A percentile compares a stretch with the other conserved stretches of the same genome.
Evolutionary conservation across 2,888 invertebrate species (phyloP).

Genomic region (Eilema griseolum): DNA sequence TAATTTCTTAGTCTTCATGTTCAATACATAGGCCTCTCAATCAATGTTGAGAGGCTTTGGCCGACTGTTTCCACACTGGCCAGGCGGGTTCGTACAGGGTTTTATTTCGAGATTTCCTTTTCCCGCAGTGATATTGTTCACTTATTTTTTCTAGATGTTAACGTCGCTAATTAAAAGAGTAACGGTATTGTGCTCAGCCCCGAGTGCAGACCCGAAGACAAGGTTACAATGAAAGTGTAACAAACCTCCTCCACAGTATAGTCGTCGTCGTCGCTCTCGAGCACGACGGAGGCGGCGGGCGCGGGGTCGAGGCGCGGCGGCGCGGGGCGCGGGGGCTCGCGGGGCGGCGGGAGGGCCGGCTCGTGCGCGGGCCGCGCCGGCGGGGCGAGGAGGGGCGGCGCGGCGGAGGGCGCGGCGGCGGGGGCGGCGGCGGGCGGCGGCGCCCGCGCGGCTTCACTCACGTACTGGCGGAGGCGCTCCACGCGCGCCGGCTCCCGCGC

Average conservation of each 20-base stretch:
- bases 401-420: slow-evolving; percentile 16
- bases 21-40: too few relatives aligned
- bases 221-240: background rate
- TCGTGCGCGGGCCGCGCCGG: too few relatives aligned
- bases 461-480: slow-evolving; percentile 91
- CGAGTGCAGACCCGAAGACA: too few relatives aligned
- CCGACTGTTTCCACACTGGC: too few relatives aligned
- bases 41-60: too few relatives aligned
- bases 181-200: too few relatives aligned
- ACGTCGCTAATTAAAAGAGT: too few relatives aligned
- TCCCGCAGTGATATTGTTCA: too few relatives aligned
- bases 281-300: slow-evolving; percentile 43
- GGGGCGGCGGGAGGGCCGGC: slow-evolving; percentile 34
- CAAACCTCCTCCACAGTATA: slow-evolving; percentile 93
- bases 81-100: too few relatives aligned
- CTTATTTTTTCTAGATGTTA: too few relatives aligned
- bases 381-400: slow-evolving; percentile 27
- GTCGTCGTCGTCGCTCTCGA: slow-evolving; percentile 91
- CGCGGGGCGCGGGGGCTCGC: slow-evolving; percentile 6
- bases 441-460: slow-evolving; percentile 81
- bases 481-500: slow-evolving; percentile 92
- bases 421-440: slow-evolving; percentile 34
- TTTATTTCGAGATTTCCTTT: too few relatives aligned
- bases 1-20: too few relatives aligned
- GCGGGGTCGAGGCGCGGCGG: slow-evolving; percentile 14